Evolutionary conservation across 2,888 invertebrate genomes (phyloP), one percentile per base, ranked within the genome.

Genomic region (Rhamnusium bicolor): DNA sequence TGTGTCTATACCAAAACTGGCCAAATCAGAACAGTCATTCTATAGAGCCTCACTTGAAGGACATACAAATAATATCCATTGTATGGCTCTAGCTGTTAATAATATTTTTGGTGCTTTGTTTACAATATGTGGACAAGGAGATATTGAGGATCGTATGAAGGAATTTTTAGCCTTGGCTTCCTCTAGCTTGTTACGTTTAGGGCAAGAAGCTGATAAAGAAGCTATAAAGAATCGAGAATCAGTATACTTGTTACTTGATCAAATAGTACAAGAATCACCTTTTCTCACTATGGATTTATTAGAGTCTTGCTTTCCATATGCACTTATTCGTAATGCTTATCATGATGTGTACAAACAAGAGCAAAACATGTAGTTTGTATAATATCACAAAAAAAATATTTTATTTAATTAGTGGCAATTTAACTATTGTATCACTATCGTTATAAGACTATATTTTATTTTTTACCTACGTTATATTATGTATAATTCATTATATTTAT

Each of bases 261-360:
- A 98, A 89, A 97, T 99, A 87, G 99, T 99, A 51, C 97, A 98
- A 88, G 97, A 98, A 87, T 99, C 98, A 12, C 98, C 98, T 12
- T 99, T 98, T 89, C 91, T 99, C 21, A 99, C 99, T 0, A 98
- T 98, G 98, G 99, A 99, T 90, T 91, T 99, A 78, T 89, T 99
- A 79, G 99, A 99, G 88, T 98, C 98, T 10, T 99, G 99, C 89
- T 99, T 99, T 89, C 99, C 99, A 0, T 99, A 99, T 86, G 98
- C 98, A 19, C 91, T 99, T 65, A 96, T 99, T 84, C 92, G 99
- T 72, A 99, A 99, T 87, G 98, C 99, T 83, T 99, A 98, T 90
- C 98, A 99, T 87, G 96, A 96, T 83, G 97, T 98, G 75, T 96
- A 97, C 88, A 96, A 97, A 87, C 93, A 95, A 84, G 96, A 96